A percentile compares a stretch with the other conserved stretches of the same genome.
phyloP scores from a whole-genome alignment of 2,113 vertebrate genomes.

The Otocyon megalotis region DNA sequence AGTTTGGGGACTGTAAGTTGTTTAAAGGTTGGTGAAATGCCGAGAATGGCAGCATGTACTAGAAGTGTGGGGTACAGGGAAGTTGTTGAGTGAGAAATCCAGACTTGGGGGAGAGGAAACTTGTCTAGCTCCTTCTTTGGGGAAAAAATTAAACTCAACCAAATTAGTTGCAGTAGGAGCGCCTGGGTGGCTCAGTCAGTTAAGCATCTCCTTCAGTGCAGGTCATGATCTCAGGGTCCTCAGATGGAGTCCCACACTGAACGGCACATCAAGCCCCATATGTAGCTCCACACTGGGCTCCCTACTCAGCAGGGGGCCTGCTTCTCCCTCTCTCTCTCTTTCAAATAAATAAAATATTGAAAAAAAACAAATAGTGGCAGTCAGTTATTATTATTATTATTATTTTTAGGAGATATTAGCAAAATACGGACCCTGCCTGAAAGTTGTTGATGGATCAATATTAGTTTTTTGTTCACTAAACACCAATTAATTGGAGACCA shows the following conservation, averaged over 20 bases:
- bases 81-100: slow-evolving; percentile 43
- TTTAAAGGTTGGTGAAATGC: neutral
- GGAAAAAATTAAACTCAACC: neutral
- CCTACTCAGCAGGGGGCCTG: too few relatives aligned
- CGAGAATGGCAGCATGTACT: neutral
- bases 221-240: too few relatives aligned
- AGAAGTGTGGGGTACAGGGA: neutral
- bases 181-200: too few relatives aligned
- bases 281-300: too few relatives aligned
- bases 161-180: neutral
- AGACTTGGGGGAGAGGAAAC: neutral
- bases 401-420: slow-evolving; percentile 20
- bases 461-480: slow-evolving; percentile 9
- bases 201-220: too few relatives aligned
- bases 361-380: too few relatives aligned
- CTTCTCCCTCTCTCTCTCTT: too few relatives aligned
- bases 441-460: slow-evolving; percentile 1
- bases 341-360: too few relatives aligned
- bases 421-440: neutral
- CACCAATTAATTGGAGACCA: slow-evolving; percentile 16
- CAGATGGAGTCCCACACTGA: too few relatives aligned
- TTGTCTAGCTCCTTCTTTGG: neutral
- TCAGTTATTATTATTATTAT: too few relatives aligned
- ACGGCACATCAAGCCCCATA: too few relatives aligned
- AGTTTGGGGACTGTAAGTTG: neutral